Evolutionary conservation across 2,113 vertebrate genomes (phyloP).

Genomic region (Sturnira hondurensis): DNA sequence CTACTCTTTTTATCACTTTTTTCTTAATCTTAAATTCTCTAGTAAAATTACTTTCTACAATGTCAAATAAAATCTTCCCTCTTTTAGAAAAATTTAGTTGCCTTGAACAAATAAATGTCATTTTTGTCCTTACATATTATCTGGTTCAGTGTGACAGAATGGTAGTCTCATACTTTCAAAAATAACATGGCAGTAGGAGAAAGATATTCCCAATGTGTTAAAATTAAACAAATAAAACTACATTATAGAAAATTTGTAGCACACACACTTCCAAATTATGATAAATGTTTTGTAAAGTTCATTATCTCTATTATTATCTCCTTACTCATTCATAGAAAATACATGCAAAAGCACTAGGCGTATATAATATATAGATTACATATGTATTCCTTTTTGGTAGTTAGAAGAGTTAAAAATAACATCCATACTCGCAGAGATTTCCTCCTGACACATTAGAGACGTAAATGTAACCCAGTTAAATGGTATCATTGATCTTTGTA

Average conservation of each 20-base stretch:
- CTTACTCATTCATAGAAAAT: neutral
- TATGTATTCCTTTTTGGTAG: neutral
- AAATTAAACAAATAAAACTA: slow-evolving; percentile 45
- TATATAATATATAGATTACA: neutral
- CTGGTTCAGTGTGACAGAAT: neutral
- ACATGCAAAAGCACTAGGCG: neutral
- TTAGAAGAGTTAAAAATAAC: neutral
- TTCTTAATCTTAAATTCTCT: slow-evolving; percentile 31
- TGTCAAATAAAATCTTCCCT: neutral
- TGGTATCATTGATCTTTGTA: neutral
- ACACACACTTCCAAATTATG: neutral
- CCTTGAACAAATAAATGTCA: slow-evolving; percentile 25
- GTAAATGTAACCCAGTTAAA: neutral
- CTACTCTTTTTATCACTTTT: neutral
- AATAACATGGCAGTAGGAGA: neutral
- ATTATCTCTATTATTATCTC: neutral
- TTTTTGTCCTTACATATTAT: slow-evolving; percentile 15
- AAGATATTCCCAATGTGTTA: neutral
- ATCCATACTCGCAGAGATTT: neutral
- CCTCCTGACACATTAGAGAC: neutral
- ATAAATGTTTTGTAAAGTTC: neutral
- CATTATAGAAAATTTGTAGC: slow-evolving; percentile 20
- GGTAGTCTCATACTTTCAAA: slow-evolving; percentile 12
- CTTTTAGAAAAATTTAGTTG: neutral
- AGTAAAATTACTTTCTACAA: slow-evolving; percentile 19